Percentiles rank a stretch among this genome's conserved stretches.
Conservation (phyloP, 2,797 vertebrate genomes). For the Helicolenus hilgendorfi region DNA sequence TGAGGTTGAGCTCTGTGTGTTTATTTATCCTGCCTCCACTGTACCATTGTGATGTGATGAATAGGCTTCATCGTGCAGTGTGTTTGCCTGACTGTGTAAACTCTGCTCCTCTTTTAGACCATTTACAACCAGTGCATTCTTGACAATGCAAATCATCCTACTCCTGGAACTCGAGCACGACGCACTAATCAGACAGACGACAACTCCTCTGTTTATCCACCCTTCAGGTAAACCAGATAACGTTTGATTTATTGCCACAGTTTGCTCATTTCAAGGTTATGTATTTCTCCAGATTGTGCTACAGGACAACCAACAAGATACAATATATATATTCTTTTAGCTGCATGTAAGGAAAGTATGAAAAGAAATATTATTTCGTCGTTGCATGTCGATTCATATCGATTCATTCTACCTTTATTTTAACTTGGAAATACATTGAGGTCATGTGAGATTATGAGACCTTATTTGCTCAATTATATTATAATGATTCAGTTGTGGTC, state of each 20-base stretch:
- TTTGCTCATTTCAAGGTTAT: neutral
- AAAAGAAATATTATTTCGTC: neutral
- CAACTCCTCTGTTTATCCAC: slow-evolving; percentile 40
- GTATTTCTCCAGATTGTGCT: neutral
- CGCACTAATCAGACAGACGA: slow-evolving; percentile 43
- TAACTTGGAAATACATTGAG: too few relatives aligned
- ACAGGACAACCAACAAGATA: neutral
- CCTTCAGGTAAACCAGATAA: slow-evolving; percentile 65
- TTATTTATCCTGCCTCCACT: neutral
- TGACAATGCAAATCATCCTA: slow-evolving; percentile 54
- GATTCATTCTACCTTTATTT: too few relatives aligned
- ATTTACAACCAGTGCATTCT: slow-evolving; percentile 89
- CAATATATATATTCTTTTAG: neutral
- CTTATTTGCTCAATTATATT: neutral
- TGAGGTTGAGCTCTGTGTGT: slow-evolving; percentile 13
- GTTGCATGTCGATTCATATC: neutral
- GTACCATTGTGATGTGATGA: neutral
- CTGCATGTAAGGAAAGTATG: neutral
- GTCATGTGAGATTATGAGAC: too few relatives aligned
- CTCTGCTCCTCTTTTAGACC: slow-evolving; percentile 76
- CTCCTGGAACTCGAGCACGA: neutral
- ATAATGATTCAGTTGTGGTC: neutral
- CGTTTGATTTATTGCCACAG: neutral
- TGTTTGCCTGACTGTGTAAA: slow-evolving; percentile 20
- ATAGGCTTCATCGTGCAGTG: neutral